Base-by-base conservation (phyloP, 2,888 invertebrate species). In the Seira musarum region DNA sequence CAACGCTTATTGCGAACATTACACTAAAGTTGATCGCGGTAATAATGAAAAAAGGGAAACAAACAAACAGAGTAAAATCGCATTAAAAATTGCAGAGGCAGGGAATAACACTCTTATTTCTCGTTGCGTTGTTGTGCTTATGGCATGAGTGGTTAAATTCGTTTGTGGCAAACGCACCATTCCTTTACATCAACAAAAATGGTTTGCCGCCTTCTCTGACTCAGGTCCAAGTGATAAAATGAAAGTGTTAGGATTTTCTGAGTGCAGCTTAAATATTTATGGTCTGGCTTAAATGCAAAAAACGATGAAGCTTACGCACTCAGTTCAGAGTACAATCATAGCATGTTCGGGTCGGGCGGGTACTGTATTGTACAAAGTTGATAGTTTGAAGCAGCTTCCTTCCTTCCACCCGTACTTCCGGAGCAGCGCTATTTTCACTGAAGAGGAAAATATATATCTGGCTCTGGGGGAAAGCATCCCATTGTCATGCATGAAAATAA, bases 211-310 rank as follows among this genome's bases (percentile, higher is more conserved):
- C n/a, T 65, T 57, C 57, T n/a, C 17, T n/a, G n/a, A n/a, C n/a
- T 40, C 13, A 40, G 40, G 6, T 57, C n/a, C n/a, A 57, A 57
- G 61, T 65, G 73, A 79, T 79, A 79, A 79, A 66, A 67, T 57
- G 49, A 53, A 73, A 79, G 73, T 73, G 73, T 73, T 68, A 49
- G 73, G 68, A 68, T 68, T 73, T n/a, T 73, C 57, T 63, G 72
- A 68, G 57, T 78, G 67, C 61, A 68, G 73, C 69, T 79, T 79
- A 74, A 80, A 74, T 80, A 80, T 80, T 80, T 80, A 80, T 74
- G 61, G 53, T 35, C 49, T 3, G 64, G 73, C 61, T 67, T 73
- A 73, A 70, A 64, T 17, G 22, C 5, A 60, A 30, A 64, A 61
- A 60, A 49, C 35, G 35, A 22, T 10, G 60, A 63, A 24, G 57